Evolutionary conservation across 2,797 vertebrate genomes (phyloP), one percentile per base, ranked within the genome.

Genomic region (Trichosurus vulpecula): DNA sequence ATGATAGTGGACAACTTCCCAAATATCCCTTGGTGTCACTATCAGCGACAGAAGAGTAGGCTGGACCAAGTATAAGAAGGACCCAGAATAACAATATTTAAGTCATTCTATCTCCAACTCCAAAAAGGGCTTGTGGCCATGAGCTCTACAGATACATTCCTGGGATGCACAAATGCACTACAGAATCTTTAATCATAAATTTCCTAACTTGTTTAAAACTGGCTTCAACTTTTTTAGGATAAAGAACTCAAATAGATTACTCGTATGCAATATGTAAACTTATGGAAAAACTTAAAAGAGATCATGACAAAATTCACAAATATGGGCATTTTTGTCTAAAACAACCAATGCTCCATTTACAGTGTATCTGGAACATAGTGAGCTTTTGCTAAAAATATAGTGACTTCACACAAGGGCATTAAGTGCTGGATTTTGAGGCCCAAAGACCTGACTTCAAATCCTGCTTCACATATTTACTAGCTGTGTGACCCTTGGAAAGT

Each of bases 161-260:
- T 47, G 19, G 66, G 25, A 94, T 87, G 47, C n/a, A 41, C n/a
- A 92, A 93, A 93, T 35, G 93, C 0, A 58, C 19, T 56, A n/a
- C 66, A n/a, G n/a, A 27, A 92, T 89, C 35, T 52, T 47, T 66
- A 56, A 93, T 90, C 53, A 95, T 30, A 93, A 8, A 95, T 94
- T 92, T 91, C 90, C 30, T 91, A 95, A 57, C 6, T 91, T 55
- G 90, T 52, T 25, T 94, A 95, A 95, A 94, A 81, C 47, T 93
- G 57, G 61, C 13, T 4, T 92, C 90, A 92, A 58, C 90, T 90
- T 90, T 52, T 47, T 74, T 74, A 41, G 66, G 16, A 12, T 12
- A 74, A 74, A n/a, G 66, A 74, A n/a, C 35, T n/a, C 16, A 74
- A 74, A 41, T 6, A n/a, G 58, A 66, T 74, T 81, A 81, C 8